phyloP scores from a whole-genome alignment of 2,113 vertebrate genomes.

The Leucopternis melanops region DNA sequence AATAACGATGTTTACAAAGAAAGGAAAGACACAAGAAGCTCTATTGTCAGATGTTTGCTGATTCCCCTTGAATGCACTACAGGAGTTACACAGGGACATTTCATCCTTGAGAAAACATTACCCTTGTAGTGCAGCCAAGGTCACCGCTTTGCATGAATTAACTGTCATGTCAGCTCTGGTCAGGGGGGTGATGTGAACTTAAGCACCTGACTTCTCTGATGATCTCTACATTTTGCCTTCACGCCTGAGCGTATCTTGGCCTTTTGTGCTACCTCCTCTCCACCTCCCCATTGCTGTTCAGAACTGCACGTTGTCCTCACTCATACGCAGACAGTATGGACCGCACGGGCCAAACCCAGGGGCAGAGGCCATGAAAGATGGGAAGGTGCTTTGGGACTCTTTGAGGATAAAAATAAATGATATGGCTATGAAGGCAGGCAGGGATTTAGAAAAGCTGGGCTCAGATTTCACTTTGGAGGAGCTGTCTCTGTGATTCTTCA shows the following conservation, averaged over 20 bases:
- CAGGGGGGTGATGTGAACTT: not conserved
- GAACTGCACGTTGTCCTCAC: not conserved
- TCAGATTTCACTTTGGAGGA: not conserved
- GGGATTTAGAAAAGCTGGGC: not conserved
- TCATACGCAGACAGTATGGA: rapidly evolving
- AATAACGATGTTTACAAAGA: not conserved
- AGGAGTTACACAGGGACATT: not conserved
- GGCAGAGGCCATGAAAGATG: not conserved
- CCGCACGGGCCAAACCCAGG: not conserved
- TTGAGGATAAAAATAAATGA: not conserved
- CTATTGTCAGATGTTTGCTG: not conserved
- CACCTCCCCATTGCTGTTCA: not conserved
- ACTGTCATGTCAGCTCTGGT: not conserved
- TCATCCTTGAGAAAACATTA: not conserved
- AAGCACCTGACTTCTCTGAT: not conserved
- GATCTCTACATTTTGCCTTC: not conserved
- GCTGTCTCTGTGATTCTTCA: not conserved
- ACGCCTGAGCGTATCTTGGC: not conserved
- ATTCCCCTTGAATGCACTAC: not conserved
- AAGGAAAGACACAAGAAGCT: not conserved
- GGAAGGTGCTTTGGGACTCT: not conserved
- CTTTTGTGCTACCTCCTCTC: not conserved
- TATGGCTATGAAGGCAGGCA: not conserved
- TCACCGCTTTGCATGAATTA: not conserved
- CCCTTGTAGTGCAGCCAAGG: not conserved